phyloP scores from a whole-genome alignment of 2,888 invertebrate species.

The Tipula vernalis region DNA sequence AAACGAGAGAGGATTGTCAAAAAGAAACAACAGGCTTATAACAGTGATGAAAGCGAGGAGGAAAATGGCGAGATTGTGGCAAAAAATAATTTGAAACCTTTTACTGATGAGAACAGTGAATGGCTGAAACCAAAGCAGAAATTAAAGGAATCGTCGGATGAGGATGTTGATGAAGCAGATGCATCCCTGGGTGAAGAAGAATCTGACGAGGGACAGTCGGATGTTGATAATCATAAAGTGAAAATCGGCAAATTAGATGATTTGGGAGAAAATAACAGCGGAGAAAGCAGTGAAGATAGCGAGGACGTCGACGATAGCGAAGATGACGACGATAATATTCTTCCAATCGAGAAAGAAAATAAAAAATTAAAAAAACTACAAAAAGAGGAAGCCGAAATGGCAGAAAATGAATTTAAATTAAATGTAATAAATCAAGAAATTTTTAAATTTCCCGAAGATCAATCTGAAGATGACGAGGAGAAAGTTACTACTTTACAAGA shows the following conservation, averaged over 20 bases:
- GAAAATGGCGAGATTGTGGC: constrained; percentile 19
- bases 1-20: constrained; percentile 37
- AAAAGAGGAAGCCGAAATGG: constrained; percentile 52
- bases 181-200: constrained; percentile 19
- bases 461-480: constrained; percentile 52
- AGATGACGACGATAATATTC: constrained; percentile 45
- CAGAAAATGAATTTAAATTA: constrained; percentile 70
- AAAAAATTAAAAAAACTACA: constrained; percentile 63
- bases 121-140: constrained; percentile 48
- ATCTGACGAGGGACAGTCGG: constrained; percentile 19
- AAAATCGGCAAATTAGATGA: constrained; percentile 15
- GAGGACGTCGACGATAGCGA: constrained; percentile 38
- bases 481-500: constrained; percentile 65
- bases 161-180: constrained; percentile 25
- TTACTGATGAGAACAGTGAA: constrained; percentile 56
- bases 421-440: constrained; percentile 64
- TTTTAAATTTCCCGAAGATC: constrained; percentile 65
- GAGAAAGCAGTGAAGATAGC: constrained; percentile 23
- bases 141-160: constrained; percentile 21
- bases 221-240: constrained; percentile 11
- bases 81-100: constrained; percentile 34
- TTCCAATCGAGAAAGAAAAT: constrained; percentile 79
- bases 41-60: constrained; percentile 20
- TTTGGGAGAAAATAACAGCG: constrained; percentile 23
- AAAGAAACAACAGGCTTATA: constrained; percentile 20